Evolutionary conservation across 2,797 vertebrate species (phyloP), one percentile per base, ranked within the genome.

Genomic region (Triplophysa yarkandensis): DNA sequence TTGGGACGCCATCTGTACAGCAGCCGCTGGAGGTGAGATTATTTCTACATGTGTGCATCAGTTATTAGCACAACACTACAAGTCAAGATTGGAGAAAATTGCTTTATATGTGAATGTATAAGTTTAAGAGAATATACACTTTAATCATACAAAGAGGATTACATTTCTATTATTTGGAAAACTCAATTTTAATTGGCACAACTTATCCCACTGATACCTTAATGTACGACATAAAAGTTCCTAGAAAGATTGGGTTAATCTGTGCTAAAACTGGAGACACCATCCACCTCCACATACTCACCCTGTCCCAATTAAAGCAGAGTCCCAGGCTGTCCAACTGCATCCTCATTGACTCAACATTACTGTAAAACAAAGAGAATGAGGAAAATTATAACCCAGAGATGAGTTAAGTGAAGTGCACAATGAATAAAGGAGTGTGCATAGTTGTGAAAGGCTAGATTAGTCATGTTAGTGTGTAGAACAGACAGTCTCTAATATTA

Each of bases 241-340:
- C 81, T 50, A 64, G 74, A 58, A 80, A 52, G 39, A 27, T n/a
- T 25, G 13, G 25, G 39, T 54, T 6, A 28, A 70, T 13, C 36
- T 39, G 17, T 14, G 9, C 19, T 63, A 23, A 23, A 10, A 52
- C 46, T 68, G 25, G 2, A 68, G 75, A 7, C 6, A 9, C 6
- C 6, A 16, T 25, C 63, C 9, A n/a, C 46, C n/a, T 34, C 34
- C 11, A 21, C 13, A 39, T 61, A 88, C 93, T 90, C 83, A 94
- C 93, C 84, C 89, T 82, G 71, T 98, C 95, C 98, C 97, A 99
- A 79, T 92, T 95, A 89, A 99, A 99, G 83, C 94, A 96, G 61
- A 99, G 92, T 64, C 96, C 94, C 4, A 99, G 91, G 43, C 84
- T 90, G 81, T 97, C 92, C 60, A 99, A 92, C 87, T 99, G 98